Percentiles rank a stretch among this genome's conserved stretches.
Evolutionary conservation across 2,888 invertebrate species (phyloP).

Genomic region (Branchipolynoe longqiensis): DNA sequence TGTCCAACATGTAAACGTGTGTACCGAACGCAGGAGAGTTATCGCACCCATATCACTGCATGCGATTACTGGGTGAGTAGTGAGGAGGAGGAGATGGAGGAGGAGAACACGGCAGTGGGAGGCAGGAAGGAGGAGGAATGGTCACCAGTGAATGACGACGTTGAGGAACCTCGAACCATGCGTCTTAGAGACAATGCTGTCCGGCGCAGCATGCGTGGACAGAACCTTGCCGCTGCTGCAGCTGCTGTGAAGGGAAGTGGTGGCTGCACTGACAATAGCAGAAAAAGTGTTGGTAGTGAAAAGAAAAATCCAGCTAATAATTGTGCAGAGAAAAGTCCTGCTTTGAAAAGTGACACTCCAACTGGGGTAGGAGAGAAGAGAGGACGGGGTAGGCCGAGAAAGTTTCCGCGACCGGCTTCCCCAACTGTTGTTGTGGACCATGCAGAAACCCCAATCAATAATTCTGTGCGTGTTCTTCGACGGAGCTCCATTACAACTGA

Average conservation of each 20-base stretch:
- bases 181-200: constrained; percentile 28
- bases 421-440: neutral
- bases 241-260: neutral
- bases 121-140: neutral
- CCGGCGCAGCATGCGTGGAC: constrained; percentile 12
- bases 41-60: constrained; percentile 76
- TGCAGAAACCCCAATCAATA: too few relatives aligned
- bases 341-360: too few relatives aligned
- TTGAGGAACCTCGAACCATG: neutral
- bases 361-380: constrained; percentile 45
- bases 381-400: constrained; percentile 60
- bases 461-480: too few relatives aligned
- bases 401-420: neutral
- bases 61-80: constrained; percentile 82
- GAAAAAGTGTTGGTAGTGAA: neutral
- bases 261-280: too few relatives aligned
- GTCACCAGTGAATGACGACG: neutral
- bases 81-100: constrained; percentile 79
- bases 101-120: constrained; percentile 26
- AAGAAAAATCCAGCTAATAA: neutral
- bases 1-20: constrained; percentile 92
- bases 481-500: too few relatives aligned
- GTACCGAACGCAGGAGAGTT: constrained; percentile 81
- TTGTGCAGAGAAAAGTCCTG: too few relatives aligned
- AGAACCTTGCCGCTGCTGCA: constrained; percentile 12